phyloP scores from a whole-genome alignment of 2,113 vertebrate species.

The Drymodes brunneopygia region DNA sequence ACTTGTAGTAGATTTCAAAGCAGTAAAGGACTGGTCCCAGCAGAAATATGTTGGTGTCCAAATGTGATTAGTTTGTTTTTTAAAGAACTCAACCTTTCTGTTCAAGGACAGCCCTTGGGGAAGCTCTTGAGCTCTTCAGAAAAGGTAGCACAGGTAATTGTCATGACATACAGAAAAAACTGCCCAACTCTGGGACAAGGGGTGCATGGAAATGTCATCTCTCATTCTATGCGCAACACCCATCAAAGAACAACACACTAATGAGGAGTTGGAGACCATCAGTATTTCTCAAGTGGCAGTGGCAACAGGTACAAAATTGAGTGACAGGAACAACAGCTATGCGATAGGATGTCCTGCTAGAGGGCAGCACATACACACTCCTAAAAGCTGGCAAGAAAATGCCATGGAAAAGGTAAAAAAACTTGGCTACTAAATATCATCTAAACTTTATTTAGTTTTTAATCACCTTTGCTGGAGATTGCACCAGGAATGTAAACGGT shows the following conservation, averaged over 20 bases:
- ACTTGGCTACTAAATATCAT: not conserved
- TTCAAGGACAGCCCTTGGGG: not conserved
- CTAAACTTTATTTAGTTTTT: not conserved
- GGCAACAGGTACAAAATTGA: not conserved
- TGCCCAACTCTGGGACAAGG: not conserved
- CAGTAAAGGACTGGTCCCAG: not conserved
- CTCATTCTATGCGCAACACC: not conserved
- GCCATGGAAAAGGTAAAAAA: not conserved
- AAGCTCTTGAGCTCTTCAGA: not conserved
- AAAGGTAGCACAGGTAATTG: not conserved
- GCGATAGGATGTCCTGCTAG: not conserved
- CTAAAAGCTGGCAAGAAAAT: not conserved
- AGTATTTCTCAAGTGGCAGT: not conserved
- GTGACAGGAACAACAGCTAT: not conserved
- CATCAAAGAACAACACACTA: rapidly evolving
- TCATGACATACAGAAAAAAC: not conserved
- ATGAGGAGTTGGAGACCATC: not conserved
- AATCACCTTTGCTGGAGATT: not conserved
- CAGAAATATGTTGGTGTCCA: not conserved
- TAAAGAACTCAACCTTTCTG: not conserved
- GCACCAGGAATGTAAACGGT: not conserved
- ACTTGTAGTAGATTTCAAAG: not conserved
- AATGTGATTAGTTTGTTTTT: not conserved
- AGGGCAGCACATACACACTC: conserved; percentile 12
- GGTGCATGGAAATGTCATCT: not conserved